These are phyloP conservation scores for Pangasianodon gigas DNA, from an alignment of 2,113 vertebrate species.

Conservation along the genomic window DNA sequence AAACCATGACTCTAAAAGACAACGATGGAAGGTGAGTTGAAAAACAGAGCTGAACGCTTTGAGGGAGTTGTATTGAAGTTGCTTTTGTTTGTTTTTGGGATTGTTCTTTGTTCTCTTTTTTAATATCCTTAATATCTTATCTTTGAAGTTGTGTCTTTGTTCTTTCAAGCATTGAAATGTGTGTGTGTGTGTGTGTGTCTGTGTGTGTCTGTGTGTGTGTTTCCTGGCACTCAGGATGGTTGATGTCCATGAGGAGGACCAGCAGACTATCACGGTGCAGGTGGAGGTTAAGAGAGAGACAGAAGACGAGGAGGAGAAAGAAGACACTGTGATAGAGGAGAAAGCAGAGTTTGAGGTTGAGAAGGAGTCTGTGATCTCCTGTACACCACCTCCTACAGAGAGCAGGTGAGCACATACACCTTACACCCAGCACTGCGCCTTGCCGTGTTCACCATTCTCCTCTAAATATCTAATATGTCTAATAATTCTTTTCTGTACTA, in stretches of 20 bases:
- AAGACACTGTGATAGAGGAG: not conserved
- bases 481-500: not conserved
- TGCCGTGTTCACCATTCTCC: not conserved
- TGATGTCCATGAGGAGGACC: conserved; percentile 77
- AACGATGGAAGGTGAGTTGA: conserved; percentile 81
- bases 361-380: not conserved
- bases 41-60: not conserved
- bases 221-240: conserved; percentile 67
- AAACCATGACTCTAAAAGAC: conserved; percentile 80
- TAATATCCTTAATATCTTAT: not conserved
- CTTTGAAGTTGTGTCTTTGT: not conserved
- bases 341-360: not conserved
- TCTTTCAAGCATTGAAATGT: not conserved
- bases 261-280: conserved; percentile 87
- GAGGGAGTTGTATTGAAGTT: too few species aligned
- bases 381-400: not conserved
- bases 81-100: not conserved
- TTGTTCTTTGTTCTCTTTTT: not conserved
- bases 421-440: not conserved
- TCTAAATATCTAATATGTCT: not conserved
- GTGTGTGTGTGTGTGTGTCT: not conserved
- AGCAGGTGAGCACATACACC: conserved; percentile 32
- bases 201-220: not conserved
- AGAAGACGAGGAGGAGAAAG: conserved; percentile 6
- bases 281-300: conserved; percentile 79